Conservation (phyloP, 2,113 vertebrate genomes). For the Puma concolor region DNA sequence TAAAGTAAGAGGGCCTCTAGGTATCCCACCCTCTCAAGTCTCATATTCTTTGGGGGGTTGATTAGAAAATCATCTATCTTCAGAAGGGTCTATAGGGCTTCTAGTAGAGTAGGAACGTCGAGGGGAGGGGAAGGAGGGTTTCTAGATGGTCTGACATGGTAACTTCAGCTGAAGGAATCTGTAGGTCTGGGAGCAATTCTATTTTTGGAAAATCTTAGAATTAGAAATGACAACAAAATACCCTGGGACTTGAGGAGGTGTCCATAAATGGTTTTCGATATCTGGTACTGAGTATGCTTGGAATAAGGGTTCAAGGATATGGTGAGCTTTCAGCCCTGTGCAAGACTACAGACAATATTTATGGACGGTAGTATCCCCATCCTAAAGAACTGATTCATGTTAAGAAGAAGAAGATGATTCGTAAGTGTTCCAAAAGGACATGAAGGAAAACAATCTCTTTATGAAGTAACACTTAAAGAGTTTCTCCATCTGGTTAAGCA, state of each 20-base stretch:
- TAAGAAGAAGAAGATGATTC: background rate
- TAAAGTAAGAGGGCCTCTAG: background rate
- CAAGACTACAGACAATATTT: background rate
- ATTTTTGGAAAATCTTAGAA: constrained; percentile 42
- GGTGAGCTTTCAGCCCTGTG: background rate
- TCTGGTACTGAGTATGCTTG: background rate
- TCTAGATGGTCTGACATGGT: background rate
- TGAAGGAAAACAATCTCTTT: background rate
- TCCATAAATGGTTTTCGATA: background rate
- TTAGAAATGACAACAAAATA: constrained; percentile 30
- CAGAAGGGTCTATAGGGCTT: background rate
- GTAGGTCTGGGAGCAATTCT: background rate
- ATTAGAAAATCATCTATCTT: background rate
- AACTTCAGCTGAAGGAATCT: background rate
- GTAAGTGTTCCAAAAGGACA: background rate
- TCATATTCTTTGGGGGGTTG: background rate
- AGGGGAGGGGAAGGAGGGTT: background rate
- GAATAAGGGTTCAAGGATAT: background rate
- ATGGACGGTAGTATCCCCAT: background rate
- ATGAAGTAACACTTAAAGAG: background rate
- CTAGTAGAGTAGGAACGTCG: background rate
- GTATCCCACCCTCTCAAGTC: background rate
- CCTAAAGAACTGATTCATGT: background rate
- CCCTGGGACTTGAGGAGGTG: background rate
- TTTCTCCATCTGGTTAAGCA: background rate